Base-by-base conservation (phyloP, 2,113 vertebrate genomes). In the Trinectes maculatus region DNA sequence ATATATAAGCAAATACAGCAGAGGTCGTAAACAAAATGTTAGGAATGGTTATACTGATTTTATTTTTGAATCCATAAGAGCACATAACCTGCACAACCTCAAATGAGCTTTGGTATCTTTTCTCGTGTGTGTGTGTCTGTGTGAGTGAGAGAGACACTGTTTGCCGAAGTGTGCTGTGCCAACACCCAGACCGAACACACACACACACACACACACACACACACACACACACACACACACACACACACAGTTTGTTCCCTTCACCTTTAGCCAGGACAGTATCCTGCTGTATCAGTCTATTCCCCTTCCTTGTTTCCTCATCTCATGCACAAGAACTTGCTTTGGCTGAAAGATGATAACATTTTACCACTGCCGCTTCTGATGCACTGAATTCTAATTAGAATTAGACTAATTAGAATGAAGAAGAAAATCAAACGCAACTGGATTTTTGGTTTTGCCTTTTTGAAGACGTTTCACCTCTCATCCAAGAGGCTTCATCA, bases 291-390 rank as follows among this genome's bases (percentile, higher is more conserved):
- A 26, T 57, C 58, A 24, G 70, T 29, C 25, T 25, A 15, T 39
- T 76, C 29, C 21, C 8, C 18, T 11, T 29, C 29, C 49, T 29
- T 44, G 22, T 60, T 77, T 63, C 59, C 33, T 49, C 21, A 24
- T 40, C n/a, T n/a, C n/a, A n/a, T n/a, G n/a, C n/a, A n/a, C 1
- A 61, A 39, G 25, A 46, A 25, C 49, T 13, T 21, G 16, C 39
- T 57, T 24, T 68, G 19, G n/a, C 37, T 11, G 51, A 54, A 47
- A 53, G 21, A 36, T n/a, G 1, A 10, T 10, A n/a, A 56, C 44
- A 12, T 13, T 16, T 21, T n/a, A 33, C 37, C 43, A 48, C 5
- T 34, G 16, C 29, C 34, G 39, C 37, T 13, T 25, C 31, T 1
- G 1, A 2, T 18, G 6, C 29, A 3, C 3, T 46, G 3, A n/a